Percentiles rank a stretch among this genome's conserved stretches.
Evolutionary conservation across 2,797 vertebrate species (phyloP).

Genomic region (Florisuga fusca): DNA sequence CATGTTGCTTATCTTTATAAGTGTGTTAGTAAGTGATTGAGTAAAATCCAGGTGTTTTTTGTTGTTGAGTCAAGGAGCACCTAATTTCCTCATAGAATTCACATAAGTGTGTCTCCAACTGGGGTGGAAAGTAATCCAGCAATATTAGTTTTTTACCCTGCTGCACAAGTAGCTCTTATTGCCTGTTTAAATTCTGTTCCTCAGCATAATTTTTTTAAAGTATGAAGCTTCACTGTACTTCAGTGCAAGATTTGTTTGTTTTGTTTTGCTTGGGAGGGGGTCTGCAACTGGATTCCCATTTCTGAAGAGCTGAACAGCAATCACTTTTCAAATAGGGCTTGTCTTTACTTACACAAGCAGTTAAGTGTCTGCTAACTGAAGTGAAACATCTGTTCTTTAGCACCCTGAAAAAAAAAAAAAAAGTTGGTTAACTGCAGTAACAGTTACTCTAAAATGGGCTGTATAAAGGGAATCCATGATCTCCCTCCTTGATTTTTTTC

Average conservation of each 20-base stretch:
- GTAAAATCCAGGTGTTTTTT: background rate
- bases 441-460: background rate
- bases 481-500: background rate
- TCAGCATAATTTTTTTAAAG: background rate
- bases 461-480: fast-evolving
- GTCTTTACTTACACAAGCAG: background rate
- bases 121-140: constrained; percentile 26
- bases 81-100: constrained; percentile 27
- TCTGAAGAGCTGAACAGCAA: background rate
- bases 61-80: constrained; percentile 8
- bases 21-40: background rate
- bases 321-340: background rate
- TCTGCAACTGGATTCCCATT: background rate
- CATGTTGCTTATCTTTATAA: background rate
- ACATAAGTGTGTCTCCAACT: constrained; percentile 17
- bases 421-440: background rate
- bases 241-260: background rate
- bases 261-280: background rate
- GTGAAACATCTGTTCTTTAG: background rate
- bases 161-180: background rate
- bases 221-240: background rate
- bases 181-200: background rate
- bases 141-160: background rate
- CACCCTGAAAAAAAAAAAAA: background rate
- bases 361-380: background rate